These are phyloP conservation scores for Leucosticte australis DNA, from an alignment of 2,113 vertebrate genomes.

Conservation along the genomic window DNA sequence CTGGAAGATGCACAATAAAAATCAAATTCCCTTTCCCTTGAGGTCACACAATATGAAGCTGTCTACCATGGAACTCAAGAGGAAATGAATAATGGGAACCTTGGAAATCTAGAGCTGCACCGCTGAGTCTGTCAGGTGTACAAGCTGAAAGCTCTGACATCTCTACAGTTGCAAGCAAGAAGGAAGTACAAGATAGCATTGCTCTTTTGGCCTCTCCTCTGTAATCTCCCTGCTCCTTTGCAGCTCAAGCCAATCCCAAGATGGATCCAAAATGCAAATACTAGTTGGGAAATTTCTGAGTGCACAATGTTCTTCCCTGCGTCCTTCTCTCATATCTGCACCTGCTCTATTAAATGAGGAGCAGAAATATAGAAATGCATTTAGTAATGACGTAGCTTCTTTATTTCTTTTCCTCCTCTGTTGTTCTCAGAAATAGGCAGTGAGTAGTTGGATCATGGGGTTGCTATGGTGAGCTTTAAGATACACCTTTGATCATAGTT, in stretches of 20 bases:
- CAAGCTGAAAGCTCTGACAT: neutral
- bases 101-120: neutral
- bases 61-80: neutral
- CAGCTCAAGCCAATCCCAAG: neutral
- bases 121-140: rapidly evolving
- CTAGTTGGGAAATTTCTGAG: neutral
- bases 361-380: neutral
- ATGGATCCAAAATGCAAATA: neutral
- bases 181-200: neutral
- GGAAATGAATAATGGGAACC: neutral
- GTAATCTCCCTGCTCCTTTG: neutral
- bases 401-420: neutral
- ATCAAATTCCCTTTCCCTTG: neutral
- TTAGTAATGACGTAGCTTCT: neutral
- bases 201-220: neutral
- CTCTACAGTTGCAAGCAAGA: neutral
- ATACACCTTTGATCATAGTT: constrained; percentile 5
- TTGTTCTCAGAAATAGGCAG: neutral
- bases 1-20: neutral
- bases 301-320: neutral
- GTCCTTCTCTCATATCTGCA: neutral
- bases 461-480: constrained; percentile 40
- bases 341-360: neutral
- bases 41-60: neutral
- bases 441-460: neutral